These are phyloP conservation scores for Agapetus fuscipes DNA, from an alignment of 2,888 invertebrate species.

Conservation along the genomic window DNA sequence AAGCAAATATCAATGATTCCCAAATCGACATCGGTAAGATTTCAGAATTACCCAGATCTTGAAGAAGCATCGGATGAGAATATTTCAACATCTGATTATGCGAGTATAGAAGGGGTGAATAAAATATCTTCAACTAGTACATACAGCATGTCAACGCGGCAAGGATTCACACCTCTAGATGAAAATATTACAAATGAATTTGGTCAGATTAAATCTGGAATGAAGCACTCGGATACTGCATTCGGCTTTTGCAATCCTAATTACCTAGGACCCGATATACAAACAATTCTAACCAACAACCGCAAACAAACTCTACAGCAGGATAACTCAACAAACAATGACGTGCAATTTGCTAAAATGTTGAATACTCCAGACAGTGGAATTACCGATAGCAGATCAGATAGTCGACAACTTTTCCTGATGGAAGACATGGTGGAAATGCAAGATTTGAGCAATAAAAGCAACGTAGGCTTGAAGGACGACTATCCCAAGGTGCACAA, in stretches of 20 bases:
- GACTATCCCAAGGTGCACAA: constrained; percentile 30
- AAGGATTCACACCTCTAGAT: constrained; percentile 28
- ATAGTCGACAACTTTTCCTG: constrained; percentile 23
- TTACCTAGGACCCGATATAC: constrained; percentile 58
- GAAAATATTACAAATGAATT: constrained; percentile 26
- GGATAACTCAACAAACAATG: constrained; percentile 22
- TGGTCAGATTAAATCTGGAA: constrained; percentile 13
- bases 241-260: constrained; percentile 70
- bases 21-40: constrained; percentile 49
- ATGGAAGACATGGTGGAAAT: constrained; percentile 35
- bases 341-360: constrained; percentile 31
- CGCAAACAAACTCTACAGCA: constrained; percentile 15
- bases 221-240: constrained; percentile 33
- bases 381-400: constrained; percentile 39
- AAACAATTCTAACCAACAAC: constrained; percentile 24
- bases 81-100: constrained; percentile 64
- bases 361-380: constrained; percentile 57
- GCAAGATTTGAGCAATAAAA: constrained; percentile 29
- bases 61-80: constrained; percentile 46
- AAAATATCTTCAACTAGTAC: constrained; percentile 42
- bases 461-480: constrained; percentile 25
- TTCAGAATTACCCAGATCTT: constrained; percentile 41
- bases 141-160: constrained; percentile 33
- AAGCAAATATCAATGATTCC: constrained; percentile 36
- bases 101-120: constrained; percentile 60